These are phyloP conservation scores for Cetonia aurata DNA, from an alignment of 2,888 invertebrate genomes.

Conservation along the genomic window DNA sequence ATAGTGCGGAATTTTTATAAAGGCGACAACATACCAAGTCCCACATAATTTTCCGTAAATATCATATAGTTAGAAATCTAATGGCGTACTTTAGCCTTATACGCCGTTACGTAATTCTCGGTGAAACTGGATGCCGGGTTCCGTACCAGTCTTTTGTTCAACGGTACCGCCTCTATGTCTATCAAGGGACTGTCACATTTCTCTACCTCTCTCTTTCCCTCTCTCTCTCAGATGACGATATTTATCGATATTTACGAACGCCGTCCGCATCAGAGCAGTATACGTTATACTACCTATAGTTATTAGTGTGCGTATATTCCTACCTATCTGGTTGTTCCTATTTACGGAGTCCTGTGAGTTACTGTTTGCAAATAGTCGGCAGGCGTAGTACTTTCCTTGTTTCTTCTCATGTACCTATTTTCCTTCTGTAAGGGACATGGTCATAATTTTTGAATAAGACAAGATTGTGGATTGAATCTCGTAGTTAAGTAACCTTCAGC, in stretches of 20 bases:
- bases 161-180: constrained; percentile 52
- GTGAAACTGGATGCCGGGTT: constrained; percentile 47
- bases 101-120: constrained; percentile 50
- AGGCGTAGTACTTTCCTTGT: constrained; percentile 11
- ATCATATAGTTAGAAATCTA: constrained; percentile 51
- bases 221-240: constrained; percentile 50
- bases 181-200: constrained; percentile 52
- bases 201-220: background rate
- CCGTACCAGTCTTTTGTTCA: constrained; percentile 51
- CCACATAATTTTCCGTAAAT: constrained; percentile 48
- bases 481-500: too few relatives aligned
- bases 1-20: constrained; percentile 26
- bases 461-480: constrained; percentile 5
- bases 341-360: constrained; percentile 27
- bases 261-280: constrained; percentile 27
- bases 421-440: background rate
- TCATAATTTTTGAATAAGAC: constrained; percentile 6
- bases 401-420: background rate
- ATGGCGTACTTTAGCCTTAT: constrained; percentile 52
- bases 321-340: constrained; percentile 23
- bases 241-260: constrained; percentile 51
- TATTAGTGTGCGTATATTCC: constrained; percentile 47
- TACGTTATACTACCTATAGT: constrained; percentile 43
- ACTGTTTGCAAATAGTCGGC: constrained; percentile 36
- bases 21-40: constrained; percentile 42